Conservation (phyloP, 1,140 invertebrate species). For the Drosophila santomea region DNA sequence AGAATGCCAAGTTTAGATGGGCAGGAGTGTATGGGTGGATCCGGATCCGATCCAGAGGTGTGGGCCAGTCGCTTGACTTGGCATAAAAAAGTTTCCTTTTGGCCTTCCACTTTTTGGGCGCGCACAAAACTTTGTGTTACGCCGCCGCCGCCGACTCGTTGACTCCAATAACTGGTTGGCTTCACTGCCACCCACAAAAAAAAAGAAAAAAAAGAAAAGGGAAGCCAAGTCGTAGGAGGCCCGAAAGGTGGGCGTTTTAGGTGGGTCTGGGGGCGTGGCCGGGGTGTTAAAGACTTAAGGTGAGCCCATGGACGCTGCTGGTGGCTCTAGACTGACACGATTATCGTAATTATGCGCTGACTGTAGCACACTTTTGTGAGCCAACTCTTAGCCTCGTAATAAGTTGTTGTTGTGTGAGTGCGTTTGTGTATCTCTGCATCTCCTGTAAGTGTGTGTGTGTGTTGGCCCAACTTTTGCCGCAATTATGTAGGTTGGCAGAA, state of each 20-base stretch:
- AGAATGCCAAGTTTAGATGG: slow-evolving; percentile 46
- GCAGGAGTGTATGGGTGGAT: slow-evolving; percentile 5
- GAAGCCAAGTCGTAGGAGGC: background rate
- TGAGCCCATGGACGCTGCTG: slow-evolving; percentile 33
- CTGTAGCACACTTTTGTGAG: slow-evolving; percentile 79
- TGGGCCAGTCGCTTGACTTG: slow-evolving; percentile 49
- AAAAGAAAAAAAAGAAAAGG: slow-evolving; percentile 2
- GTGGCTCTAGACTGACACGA: slow-evolving; percentile 71
- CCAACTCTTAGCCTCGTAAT: slow-evolving; percentile 54
- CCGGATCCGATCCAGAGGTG: slow-evolving; percentile 22
- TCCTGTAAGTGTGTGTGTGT: slow-evolving; percentile 19
- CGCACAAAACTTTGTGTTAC: slow-evolving; percentile 74
- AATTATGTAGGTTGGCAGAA: slow-evolving; percentile 79
- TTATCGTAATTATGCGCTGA: slow-evolving; percentile 82
- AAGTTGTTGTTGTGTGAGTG: slow-evolving; percentile 29
- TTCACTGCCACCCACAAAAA: slow-evolving; percentile 9
- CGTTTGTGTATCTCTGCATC: slow-evolving; percentile 18
- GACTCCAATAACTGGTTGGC: slow-evolving; percentile 76
- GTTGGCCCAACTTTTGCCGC: slow-evolving; percentile 68
- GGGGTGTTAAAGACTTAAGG: slow-evolving; percentile 31
- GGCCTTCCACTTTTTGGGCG: slow-evolving; percentile 57
- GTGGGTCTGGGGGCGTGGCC: slow-evolving; percentile 22
- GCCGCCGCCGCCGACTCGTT: slow-evolving; percentile 71
- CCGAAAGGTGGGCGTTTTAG: slow-evolving; percentile 25
- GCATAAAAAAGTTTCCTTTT: slow-evolving; percentile 77